Evolutionary conservation across 2,797 vertebrate genomes (phyloP).

Genomic region (Sarcoramphus papa): DNA sequence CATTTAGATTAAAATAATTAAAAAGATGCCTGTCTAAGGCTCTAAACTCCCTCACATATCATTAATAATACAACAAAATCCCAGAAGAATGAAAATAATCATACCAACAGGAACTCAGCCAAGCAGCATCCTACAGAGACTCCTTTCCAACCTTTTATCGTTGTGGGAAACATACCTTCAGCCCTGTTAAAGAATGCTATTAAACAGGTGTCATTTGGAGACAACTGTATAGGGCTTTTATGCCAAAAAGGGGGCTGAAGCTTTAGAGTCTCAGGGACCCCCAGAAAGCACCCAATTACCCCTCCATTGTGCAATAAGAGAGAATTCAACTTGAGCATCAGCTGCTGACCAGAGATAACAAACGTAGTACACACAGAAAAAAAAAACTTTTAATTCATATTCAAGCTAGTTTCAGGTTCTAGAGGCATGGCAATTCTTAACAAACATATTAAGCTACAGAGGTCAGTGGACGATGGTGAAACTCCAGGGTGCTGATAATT

Average conservation of each 20-base stretch:
- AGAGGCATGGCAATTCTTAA: neutral
- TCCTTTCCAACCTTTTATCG: neutral
- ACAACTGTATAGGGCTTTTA: neutral
- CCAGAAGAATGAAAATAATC: slow-evolving; percentile 40
- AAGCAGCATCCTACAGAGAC: slow-evolving; percentile 22
- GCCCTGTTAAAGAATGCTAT: neutral
- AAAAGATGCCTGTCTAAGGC: neutral
- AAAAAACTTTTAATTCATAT: neutral
- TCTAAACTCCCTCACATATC: neutral
- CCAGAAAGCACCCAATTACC: neutral
- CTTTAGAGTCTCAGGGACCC: neutral
- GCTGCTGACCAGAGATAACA: neutral
- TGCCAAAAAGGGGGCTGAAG: neutral
- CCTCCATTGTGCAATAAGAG: neutral
- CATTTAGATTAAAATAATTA: slow-evolving; percentile 31
- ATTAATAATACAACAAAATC: slow-evolving; percentile 42
- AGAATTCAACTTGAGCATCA: neutral
- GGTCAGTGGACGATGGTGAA: rapidly evolving
- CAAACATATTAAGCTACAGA: neutral
- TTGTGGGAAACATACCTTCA: slow-evolving; percentile 22
- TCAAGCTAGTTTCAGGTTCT: neutral
- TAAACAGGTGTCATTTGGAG: slow-evolving; percentile 9
- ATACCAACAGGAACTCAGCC: slow-evolving; percentile 22
- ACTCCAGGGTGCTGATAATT: neutral
- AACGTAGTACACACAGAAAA: neutral